These are phyloP conservation scores for Dasyornis broadbenti DNA, from an alignment of 2,113 vertebrate species.

Conservation along the genomic window DNA sequence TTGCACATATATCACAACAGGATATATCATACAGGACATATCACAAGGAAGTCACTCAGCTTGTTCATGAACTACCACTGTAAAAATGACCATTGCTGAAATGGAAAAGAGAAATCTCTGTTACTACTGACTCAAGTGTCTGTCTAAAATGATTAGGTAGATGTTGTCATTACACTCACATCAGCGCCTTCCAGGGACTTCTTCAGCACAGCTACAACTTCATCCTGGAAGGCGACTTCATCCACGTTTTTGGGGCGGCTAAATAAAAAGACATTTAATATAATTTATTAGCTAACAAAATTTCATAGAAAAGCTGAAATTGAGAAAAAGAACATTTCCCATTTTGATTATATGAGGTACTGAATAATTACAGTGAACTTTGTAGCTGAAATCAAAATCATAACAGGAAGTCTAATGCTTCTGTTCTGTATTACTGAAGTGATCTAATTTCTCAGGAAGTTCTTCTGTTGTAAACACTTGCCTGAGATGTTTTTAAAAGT, in stretches of 20 bases:
- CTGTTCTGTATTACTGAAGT: neutral
- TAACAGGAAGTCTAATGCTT: neutral
- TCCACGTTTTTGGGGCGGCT: constrained; percentile 95
- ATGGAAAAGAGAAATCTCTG: neutral
- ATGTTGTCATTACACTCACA: constrained; percentile 72
- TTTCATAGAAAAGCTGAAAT: neutral
- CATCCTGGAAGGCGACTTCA: constrained; percentile 96
- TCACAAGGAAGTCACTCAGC: rapidly evolving
- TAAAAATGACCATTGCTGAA: neutral
- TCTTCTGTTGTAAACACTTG: neutral
- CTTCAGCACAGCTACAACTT: constrained; percentile 93
- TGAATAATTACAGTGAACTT: neutral
- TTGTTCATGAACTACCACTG: neutral
- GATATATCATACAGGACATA: neutral
- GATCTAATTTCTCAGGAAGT: neutral
- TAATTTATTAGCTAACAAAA: neutral
- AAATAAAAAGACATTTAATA: neutral
- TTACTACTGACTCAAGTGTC: neutral
- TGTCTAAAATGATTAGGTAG: neutral
- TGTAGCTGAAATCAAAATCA: neutral
- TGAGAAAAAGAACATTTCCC: neutral
- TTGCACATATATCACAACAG: neutral
- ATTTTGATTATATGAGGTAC: neutral
- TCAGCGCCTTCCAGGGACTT: constrained; percentile 94
- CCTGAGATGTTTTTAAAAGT: neutral